Evolutionary conservation across 2,113 vertebrate genomes (phyloP), one percentile per base, ranked within the genome.

Genomic region (Psephotus haematonotus): DNA sequence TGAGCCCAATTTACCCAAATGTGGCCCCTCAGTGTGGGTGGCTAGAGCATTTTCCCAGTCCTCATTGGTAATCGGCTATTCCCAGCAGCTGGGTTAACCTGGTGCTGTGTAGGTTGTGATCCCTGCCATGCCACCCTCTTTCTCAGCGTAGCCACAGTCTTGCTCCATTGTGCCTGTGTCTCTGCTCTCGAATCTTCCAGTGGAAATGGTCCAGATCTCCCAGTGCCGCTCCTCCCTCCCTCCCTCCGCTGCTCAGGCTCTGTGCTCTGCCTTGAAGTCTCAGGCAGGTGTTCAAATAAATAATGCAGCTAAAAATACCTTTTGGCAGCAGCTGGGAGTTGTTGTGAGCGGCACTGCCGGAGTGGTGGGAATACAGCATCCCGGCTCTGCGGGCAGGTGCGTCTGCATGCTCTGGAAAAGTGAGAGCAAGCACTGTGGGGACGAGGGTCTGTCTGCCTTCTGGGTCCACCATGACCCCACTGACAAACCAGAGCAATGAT

Each of bases 271-370:
- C 96, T 96, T 82, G 78, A 95, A 89, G 86, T 93, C 94, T 94
- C 90, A 97, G 97, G 98, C 99, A 99, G 99, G 98, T 99, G 98
- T 98, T 98, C 97, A 98, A 98, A 98, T 99, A 98, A 99, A 99
- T 98, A 98, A 98, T 96, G 97, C 93, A 97, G 97, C 98, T 99
- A 98, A 98, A 99, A 99, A 99, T 99, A 99, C 98, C 97, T 97
- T 97, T 92, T 88, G 90, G 93, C 92, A 97, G 98, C 98, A 99
- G 98, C 98, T 98, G 98, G 98, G 98, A 98, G 98, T 96, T 97
- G 97, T 98, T 98, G 91, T 53, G 20, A 92, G 88, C 17, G 77
- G 97, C 86, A 15, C 70, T 93, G 96, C 95, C 15, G 67, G 92
- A 96, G 84, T 90, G 80, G 95, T 93, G 94, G 95, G 97, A 95